A percentile compares a stretch with the other conserved stretches of the same genome.
Conservation (phyloP, 2,113 vertebrate genomes). For the Melanostigma gelatinosum region DNA sequence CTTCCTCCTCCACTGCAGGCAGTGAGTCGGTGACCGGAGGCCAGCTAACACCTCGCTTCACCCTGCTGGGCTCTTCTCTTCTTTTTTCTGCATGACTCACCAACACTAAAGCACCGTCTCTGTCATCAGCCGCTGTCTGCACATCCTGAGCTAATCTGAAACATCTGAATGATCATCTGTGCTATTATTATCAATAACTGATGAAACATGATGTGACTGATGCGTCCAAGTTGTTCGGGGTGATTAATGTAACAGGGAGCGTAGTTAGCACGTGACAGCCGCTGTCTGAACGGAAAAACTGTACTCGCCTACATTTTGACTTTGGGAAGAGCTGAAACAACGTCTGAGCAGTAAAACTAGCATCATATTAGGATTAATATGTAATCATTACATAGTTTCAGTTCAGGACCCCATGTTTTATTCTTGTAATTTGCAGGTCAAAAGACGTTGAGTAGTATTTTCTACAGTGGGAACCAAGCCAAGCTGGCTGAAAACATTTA, state of each 20-base stretch:
- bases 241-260: not conserved
- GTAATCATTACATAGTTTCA: not conserved
- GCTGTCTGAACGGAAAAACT: not conserved
- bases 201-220: not conserved
- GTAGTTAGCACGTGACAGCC: not conserved
- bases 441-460: not conserved
- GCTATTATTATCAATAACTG: not conserved
- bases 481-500: not conserved
- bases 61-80: conserved; percentile 63
- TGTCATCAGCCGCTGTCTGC: conserved; percentile 49
- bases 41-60: conserved; percentile 86
- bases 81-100: conserved; percentile 48
- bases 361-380: not conserved
- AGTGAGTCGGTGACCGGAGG: conserved; percentile 92
- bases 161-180: not conserved
- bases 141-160: conserved; percentile 14
- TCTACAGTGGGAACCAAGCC: not conserved
- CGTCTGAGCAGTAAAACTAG: not conserved
- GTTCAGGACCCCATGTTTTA: not conserved
- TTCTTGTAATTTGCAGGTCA: not conserved
- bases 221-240: not conserved
- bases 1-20: conserved; percentile 94
- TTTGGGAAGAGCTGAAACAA: not conserved
- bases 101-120: not conserved
- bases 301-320: not conserved